A percentile compares a stretch with the other conserved stretches of the same genome.
phyloP scores from a whole-genome alignment of 2,797 vertebrate genomes.

The Takifugu rubripes region DNA sequence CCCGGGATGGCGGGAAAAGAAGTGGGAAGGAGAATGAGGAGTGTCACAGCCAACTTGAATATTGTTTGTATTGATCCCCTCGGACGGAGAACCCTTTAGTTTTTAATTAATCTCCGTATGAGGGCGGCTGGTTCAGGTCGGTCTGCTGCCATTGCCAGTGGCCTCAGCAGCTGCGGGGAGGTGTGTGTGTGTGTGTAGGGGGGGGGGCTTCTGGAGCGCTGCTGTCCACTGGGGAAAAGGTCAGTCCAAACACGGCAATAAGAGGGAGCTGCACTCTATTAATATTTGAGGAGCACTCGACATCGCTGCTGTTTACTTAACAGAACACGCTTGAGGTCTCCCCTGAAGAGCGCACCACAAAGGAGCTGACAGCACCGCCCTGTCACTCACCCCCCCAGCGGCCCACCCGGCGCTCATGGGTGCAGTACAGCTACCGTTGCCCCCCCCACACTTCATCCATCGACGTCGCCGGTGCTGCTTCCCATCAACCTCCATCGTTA shows the following conservation, averaged over 20 bases:
- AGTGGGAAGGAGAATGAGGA: slow-evolving; percentile 14
- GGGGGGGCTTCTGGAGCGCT: slow-evolving; percentile 1
- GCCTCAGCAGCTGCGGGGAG: slow-evolving; percentile 9
- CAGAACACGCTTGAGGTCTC: slow-evolving; percentile 64
- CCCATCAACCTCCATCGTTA: slow-evolving; percentile 57
- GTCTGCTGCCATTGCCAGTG: slow-evolving; percentile 12
- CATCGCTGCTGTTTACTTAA: slow-evolving; percentile 74
- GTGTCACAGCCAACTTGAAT: slow-evolving; percentile 60
- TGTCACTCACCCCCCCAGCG: slow-evolving; percentile 50
- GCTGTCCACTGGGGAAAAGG: slow-evolving; percentile 42
- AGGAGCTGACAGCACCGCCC: slow-evolving; percentile 58
- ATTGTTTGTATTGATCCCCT: slow-evolving; percentile 75
- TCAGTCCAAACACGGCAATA: slow-evolving; percentile 44
- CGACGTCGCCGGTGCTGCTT: slow-evolving; percentile 37
- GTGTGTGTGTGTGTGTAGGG: too few species aligned
- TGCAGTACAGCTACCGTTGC: slow-evolving; percentile 24
- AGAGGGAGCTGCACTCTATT: slow-evolving; percentile 58
- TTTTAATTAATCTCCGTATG: slow-evolving; percentile 71
- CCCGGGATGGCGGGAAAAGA: background rate
- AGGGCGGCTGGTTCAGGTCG: slow-evolving; percentile 39
- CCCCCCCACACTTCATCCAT: slow-evolving; percentile 44
- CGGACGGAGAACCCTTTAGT: slow-evolving; percentile 69
- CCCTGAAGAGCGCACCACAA: slow-evolving; percentile 48
- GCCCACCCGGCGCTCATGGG: slow-evolving; percentile 17
- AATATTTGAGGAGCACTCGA: slow-evolving; percentile 73